Evolutionary conservation across 1,140 invertebrate species (phyloP).

Genomic region (Diabrotica virgifera): DNA sequence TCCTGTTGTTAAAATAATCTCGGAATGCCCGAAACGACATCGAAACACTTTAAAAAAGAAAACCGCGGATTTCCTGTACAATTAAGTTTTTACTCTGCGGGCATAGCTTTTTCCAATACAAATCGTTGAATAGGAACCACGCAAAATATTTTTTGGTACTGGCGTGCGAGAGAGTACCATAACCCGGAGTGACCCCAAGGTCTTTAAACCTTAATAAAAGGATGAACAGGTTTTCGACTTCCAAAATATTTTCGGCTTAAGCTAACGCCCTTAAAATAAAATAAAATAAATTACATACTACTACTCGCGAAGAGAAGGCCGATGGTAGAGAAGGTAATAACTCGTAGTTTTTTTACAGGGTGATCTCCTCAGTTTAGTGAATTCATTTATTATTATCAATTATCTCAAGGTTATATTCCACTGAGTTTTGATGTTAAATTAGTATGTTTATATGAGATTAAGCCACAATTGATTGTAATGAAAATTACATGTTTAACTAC

Average conservation of each 20-base stretch:
- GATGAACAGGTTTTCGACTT: conserved; percentile 33
- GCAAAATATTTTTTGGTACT: conserved; percentile 11
- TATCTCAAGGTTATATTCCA: no score
- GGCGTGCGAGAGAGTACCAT: conserved; percentile 14
- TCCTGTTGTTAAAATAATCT: no score
- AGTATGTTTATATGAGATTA: no score
- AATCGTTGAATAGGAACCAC: conserved; percentile 18
- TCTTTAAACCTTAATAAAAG: conserved; percentile 33
- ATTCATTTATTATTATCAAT: no score
- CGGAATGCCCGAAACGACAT: no score
- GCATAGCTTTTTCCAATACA: neutral
- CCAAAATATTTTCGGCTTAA: conserved; percentile 28
- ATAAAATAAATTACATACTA: conserved; percentile 24
- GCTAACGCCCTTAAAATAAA: conserved; percentile 33
- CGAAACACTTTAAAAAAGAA: no score
- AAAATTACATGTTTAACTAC: no score
- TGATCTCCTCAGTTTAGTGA: neutral
- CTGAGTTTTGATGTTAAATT: no score
- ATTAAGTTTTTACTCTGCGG: neutral
- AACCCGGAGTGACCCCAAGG: conserved; percentile 29
- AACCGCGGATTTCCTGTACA: neutral
- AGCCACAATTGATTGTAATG: no score
- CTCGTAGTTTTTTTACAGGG: conserved; percentile 3
- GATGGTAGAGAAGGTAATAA: conserved; percentile 4
- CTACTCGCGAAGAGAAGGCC: conserved; percentile 1